Evolutionary conservation across 2,113 vertebrate genomes (phyloP), one percentile per base, ranked within the genome.

Genomic region (Seriola quinqueradiata): DNA sequence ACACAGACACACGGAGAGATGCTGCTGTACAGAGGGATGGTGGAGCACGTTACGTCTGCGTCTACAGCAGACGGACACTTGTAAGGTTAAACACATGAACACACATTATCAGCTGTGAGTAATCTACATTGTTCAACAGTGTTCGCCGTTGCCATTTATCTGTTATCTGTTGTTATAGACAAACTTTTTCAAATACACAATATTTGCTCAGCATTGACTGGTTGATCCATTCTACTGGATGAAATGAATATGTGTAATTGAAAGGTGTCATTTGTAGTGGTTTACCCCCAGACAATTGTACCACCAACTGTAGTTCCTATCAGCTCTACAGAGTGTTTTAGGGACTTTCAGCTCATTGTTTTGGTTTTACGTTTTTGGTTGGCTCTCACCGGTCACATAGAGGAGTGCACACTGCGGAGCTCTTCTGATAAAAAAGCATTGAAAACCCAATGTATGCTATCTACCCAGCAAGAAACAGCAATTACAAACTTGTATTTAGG

Each of bases 81-180:
- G 32, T 3, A 1, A 32, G 17, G 10, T 69, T 44, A 46, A 48
- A 54, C 80, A 68, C 61, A 55, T 25, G 25, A 54, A 75, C 75
- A 66, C 54, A 52, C n/a, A 25, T 2, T 28, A 23, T 38, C 8
- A 74, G 17, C 42, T 12, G 61, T 13, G 9, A 36, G 42, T 13
- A 2, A 58, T 57, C 36, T 11, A 19, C 32, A 38, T n/a, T 46
- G 50, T 64, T 60, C 25, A 34, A 17, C 28, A 8, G 16, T 17
- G 38, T 9, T 55, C 17, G 7, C 36, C 5, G 36, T 4, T 52
- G 19, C 5, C 44, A 36, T 64, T 48, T 16, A 60, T 23, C 25
- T 32, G 40, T 25, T 14, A 6, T 40, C 65, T 55, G 28, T 69
- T 34, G 12, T 64, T 67, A 60, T n/a, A 69, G 46, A 72, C 52